phyloP scores from a whole-genome alignment of 2,113 vertebrate species.

The Trogon melanurus region DNA sequence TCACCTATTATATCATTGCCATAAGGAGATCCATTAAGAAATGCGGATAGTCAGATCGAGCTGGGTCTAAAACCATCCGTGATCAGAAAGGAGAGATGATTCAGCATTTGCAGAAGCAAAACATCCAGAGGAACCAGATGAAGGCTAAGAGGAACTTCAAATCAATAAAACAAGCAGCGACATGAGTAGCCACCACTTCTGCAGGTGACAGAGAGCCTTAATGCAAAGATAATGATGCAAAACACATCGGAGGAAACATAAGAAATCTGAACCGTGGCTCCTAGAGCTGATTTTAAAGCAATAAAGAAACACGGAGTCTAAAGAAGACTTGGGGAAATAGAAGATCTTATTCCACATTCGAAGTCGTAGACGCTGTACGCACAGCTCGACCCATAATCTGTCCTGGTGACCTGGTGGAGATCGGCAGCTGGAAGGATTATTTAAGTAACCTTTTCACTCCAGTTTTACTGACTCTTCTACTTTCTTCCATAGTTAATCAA shows the following conservation, averaged over 20 bases:
- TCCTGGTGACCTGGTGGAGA: not conserved
- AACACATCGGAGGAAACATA: not conserved
- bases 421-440: not conserved
- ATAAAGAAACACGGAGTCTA: not conserved
- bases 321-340: not conserved
- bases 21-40: not conserved
- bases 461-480: not conserved
- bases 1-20: not conserved
- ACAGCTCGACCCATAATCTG: not conserved
- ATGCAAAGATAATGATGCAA: not conserved
- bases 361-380: not conserved
- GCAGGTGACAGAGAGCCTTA: not conserved
- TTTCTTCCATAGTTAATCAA: not conserved
- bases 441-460: not conserved
- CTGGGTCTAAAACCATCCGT: not conserved
- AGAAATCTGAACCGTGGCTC: not conserved
- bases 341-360: not conserved
- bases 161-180: not conserved
- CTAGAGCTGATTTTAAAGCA: not conserved
- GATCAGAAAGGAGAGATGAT: not conserved
- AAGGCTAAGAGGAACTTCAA: not conserved
- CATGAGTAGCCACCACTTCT: not conserved
- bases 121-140: not conserved
- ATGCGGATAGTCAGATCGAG: not conserved
- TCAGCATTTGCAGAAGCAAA: not conserved